Evolutionary conservation across 2,888 invertebrate species (phyloP).

Genomic region (Cecidostiba fungosa): DNA sequence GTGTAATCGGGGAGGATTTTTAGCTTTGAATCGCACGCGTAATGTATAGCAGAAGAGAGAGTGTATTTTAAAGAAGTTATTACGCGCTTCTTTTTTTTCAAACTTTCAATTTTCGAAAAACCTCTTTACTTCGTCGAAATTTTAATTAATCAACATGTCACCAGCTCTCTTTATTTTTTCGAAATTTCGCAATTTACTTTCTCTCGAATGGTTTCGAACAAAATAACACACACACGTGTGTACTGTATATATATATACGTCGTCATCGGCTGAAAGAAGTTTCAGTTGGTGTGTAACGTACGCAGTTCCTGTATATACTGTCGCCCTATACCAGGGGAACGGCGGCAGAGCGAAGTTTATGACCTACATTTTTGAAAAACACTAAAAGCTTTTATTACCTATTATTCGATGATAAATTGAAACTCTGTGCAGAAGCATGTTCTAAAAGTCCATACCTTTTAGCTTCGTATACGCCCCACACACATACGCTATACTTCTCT

Average conservation of each 20-base stretch:
- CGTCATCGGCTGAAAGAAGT: too few relatives aligned
- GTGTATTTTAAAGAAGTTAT: background rate
- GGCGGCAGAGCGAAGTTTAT: background rate
- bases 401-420: conserved; percentile 32
- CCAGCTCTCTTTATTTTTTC: too few relatives aligned
- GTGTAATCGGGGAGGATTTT: background rate
- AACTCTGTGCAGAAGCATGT: conserved; percentile 10
- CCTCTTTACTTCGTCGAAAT: too few relatives aligned
- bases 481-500: background rate
- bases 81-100: too few relatives aligned
- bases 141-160: too few relatives aligned
- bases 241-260: too few relatives aligned
- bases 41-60: background rate
- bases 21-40: background rate
- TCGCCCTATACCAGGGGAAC: background rate
- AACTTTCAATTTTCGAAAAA: too few relatives aligned
- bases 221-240: too few relatives aligned
- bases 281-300: too few relatives aligned
- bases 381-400: conserved; percentile 41
- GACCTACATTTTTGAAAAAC: conserved; percentile 22
- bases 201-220: too few relatives aligned
- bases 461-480: background rate
- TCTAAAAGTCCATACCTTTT: conserved; percentile 29
- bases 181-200: too few relatives aligned
- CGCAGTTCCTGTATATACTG: too few relatives aligned